A percentile compares a stretch with the other conserved stretches of the same genome.
Conservation (phyloP, 64 coral and sea anemone genomes). For the Orbicella faveolata region DNA sequence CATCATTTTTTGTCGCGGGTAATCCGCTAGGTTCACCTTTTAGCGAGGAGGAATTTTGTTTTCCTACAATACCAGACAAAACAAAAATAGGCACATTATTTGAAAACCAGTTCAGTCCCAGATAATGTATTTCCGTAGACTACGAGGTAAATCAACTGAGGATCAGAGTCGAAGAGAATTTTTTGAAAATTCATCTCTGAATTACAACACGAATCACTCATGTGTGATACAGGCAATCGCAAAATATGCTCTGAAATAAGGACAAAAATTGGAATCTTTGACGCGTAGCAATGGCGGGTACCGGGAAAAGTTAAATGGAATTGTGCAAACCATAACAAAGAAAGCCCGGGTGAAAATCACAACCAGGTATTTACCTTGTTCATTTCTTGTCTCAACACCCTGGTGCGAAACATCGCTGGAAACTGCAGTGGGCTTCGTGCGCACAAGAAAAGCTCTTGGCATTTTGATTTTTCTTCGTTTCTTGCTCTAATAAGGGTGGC, state of each 20-base stretch:
- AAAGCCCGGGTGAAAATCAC: conserved; percentile 28
- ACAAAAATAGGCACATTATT: conserved; percentile 30
- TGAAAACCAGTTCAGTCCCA: background rate
- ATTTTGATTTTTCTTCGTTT: conserved; percentile 28
- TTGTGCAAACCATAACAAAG: conserved; percentile 18
- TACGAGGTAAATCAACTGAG: conserved; percentile 18
- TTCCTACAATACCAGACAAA: conserved; percentile 39
- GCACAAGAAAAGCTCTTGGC: conserved; percentile 50
- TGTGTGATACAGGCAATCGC: background rate
- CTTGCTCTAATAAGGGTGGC: background rate
- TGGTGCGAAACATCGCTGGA: conserved; percentile 31
- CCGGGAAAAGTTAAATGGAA: conserved; percentile 3
- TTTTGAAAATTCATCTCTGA: background rate
- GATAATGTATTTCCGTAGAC: background rate
- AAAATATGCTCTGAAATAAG: background rate
- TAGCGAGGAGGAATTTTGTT: background rate
- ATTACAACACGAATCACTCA: background rate
- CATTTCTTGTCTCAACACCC: conserved; percentile 15
- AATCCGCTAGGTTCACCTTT: background rate
- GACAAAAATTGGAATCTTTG: background rate
- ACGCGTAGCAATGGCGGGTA: conserved; percentile 28
- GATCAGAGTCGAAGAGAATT: background rate
- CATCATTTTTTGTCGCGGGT: background rate
- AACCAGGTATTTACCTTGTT: conserved; percentile 45
- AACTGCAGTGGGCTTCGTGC: conserved; percentile 26